Conservation (phyloP, 1,140 invertebrate genomes). For the Dendroctonus valens region DNA sequence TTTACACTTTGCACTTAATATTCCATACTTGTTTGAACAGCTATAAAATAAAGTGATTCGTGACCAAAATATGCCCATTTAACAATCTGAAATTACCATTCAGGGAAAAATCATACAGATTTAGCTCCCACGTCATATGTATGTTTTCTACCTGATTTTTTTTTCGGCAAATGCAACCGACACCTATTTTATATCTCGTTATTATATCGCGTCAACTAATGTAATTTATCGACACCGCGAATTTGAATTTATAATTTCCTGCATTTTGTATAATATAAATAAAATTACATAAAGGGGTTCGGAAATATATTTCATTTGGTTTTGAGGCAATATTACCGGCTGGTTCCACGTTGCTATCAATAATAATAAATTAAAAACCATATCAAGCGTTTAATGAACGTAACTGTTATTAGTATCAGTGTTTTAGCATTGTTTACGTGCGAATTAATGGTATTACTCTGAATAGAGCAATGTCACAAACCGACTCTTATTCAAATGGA, state of each 20-base stretch:
- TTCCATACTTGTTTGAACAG: constrained; percentile 3
- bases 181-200: neutral
- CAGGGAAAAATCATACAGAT: constrained; percentile 2
- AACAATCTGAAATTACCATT: neutral
- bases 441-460: too few species aligned
- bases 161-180: neutral
- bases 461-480: too few species aligned
- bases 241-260: neutral
- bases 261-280: too few species aligned
- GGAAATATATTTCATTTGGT: too few species aligned
- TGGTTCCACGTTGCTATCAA: too few species aligned
- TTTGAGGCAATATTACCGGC: too few species aligned
- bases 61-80: constrained; percentile 7
- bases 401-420: neutral
- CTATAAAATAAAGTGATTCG: constrained; percentile 3
- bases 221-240: neutral
- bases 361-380: too few species aligned
- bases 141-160: constrained; percentile 5
- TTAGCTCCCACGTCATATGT: constrained; percentile 1
- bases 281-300: too few species aligned
- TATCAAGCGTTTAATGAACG: neutral
- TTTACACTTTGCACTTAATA: constrained; percentile 6
- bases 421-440: too few species aligned
- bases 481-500: too few species aligned
- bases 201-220: constrained; percentile 1